Percentiles rank a stretch among this genome's conserved stretches.
Evolutionary conservation across 2,113 vertebrate species (phyloP).

Genomic region (Heloderma charlesbogerti): DNA sequence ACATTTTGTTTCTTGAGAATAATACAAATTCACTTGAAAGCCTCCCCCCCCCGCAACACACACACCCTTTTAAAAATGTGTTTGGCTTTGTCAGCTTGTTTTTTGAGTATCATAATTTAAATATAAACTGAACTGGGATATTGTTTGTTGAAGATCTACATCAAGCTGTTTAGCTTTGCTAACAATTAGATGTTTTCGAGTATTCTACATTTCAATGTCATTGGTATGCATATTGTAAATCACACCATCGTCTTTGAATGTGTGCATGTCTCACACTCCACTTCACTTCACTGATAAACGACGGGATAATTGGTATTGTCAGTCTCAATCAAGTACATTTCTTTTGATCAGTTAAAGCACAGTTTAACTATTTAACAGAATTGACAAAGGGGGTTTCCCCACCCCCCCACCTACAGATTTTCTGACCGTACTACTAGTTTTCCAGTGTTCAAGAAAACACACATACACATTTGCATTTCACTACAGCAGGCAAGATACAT

Average conservation of each 20-base stretch:
- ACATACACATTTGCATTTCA: neutral
- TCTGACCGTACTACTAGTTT: neutral
- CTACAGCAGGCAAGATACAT: neutral
- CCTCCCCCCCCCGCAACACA: constrained; percentile 21
- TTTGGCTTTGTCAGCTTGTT: constrained; percentile 52
- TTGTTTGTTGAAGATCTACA: constrained; percentile 35
- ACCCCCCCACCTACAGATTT: constrained; percentile 1
- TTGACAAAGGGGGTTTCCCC: neutral
- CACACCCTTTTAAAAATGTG: neutral
- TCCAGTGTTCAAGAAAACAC: neutral
- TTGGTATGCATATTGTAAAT: neutral
- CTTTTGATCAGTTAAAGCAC: neutral
- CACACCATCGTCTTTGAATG: constrained; percentile 24
- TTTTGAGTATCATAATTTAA: constrained; percentile 52
- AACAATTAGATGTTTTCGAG: constrained; percentile 22
- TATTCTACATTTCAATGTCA: constrained; percentile 35
- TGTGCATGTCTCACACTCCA: neutral
- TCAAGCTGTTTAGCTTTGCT: constrained; percentile 31
- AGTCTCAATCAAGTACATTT: neutral
- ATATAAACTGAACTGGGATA: constrained; percentile 23
- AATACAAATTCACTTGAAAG: constrained; percentile 37
- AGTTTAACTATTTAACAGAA: constrained; percentile 42
- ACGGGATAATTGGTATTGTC: constrained; percentile 34
- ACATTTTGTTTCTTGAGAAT: constrained; percentile 46
- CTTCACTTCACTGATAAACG: constrained; percentile 38